These are phyloP conservation scores for Malacosoma neustria DNA, from an alignment of 2,888 invertebrate species.

Conservation along the genomic window DNA sequence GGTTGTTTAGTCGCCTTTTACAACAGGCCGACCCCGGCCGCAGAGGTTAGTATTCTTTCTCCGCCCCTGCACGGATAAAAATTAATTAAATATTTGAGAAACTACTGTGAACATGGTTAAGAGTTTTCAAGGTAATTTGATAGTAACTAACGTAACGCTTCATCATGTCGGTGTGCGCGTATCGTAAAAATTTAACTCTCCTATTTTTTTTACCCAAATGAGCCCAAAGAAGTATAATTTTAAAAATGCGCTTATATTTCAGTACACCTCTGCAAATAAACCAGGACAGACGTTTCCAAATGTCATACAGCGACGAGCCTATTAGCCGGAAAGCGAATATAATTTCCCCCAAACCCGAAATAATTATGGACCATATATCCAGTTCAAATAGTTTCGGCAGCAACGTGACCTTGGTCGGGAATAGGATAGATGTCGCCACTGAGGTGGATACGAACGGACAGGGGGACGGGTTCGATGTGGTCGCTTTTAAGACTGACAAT, in stretches of 20 bases:
- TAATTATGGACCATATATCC: constrained; percentile 41
- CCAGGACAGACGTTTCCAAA: constrained; percentile 46
- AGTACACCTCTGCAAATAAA: constrained; percentile 40
- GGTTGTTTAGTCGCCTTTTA: no score
- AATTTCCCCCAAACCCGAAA: constrained; percentile 28
- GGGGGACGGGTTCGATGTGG: constrained; percentile 72
- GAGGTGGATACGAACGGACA: constrained; percentile 29
- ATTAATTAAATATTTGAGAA: no score
- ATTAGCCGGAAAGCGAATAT: constrained; percentile 36
- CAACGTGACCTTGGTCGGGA: constrained; percentile 87
- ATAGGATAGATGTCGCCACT: constrained; percentile 85
- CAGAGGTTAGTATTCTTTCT: no score
- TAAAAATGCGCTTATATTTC: constrained; percentile 5
- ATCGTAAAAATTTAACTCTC: no score
- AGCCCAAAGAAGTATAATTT: no score
- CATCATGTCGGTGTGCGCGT: no score
- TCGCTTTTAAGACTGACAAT: constrained; percentile 79
- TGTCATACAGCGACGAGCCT: constrained; percentile 54
- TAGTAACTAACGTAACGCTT: no score
- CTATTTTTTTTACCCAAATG: no score
- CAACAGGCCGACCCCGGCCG: no score
- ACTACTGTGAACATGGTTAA: no score
- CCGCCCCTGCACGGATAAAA: no score
- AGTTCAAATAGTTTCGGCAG: constrained; percentile 85
- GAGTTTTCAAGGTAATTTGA: no score